These are phyloP conservation scores for Archocentrus centrarchus DNA, from an alignment of 2,113 vertebrate genomes.

Conservation along the genomic window DNA sequence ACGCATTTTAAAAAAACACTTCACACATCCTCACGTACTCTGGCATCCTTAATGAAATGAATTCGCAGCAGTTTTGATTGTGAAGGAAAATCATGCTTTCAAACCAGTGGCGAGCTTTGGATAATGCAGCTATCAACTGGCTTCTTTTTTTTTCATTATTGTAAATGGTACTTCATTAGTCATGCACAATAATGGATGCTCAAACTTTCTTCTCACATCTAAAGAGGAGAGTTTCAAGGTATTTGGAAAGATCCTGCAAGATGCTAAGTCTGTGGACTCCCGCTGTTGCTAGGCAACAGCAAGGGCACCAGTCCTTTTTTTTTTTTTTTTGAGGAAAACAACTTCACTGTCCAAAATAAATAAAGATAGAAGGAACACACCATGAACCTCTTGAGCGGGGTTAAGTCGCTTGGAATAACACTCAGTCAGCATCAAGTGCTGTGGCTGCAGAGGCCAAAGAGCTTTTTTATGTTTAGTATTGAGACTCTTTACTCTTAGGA, in stretches of 20 bases:
- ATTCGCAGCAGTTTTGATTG: background rate
- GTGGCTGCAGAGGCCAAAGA: conserved; percentile 19
- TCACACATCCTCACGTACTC: background rate
- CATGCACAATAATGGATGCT: conserved; percentile 19
- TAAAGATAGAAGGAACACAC: conserved; percentile 59
- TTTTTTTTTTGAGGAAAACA: conserved; percentile 46
- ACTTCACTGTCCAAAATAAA: conserved; percentile 64
- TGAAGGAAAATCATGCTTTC: background rate
- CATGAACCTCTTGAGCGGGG: conserved; percentile 53
- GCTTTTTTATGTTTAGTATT: conserved; percentile 28
- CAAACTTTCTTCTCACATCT: conserved; percentile 23
- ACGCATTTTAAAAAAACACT: background rate
- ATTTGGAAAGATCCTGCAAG: conserved; percentile 23
- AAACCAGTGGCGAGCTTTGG: background rate
- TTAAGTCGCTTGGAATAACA: conserved; percentile 58
- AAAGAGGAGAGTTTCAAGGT: conserved; percentile 40
- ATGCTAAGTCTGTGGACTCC: conserved; percentile 68
- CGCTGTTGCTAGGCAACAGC: conserved; percentile 84
- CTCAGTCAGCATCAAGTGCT: conserved; percentile 44
- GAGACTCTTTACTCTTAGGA: conserved; percentile 9
- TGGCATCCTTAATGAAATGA: background rate
- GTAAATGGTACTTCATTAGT: background rate
- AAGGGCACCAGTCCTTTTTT: conserved; percentile 45
- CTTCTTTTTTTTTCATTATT: background rate
- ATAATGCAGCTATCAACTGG: background rate